These are phyloP conservation scores for Tupaia tana DNA, from an alignment of 2,113 vertebrate species.

Conservation along the genomic window DNA sequence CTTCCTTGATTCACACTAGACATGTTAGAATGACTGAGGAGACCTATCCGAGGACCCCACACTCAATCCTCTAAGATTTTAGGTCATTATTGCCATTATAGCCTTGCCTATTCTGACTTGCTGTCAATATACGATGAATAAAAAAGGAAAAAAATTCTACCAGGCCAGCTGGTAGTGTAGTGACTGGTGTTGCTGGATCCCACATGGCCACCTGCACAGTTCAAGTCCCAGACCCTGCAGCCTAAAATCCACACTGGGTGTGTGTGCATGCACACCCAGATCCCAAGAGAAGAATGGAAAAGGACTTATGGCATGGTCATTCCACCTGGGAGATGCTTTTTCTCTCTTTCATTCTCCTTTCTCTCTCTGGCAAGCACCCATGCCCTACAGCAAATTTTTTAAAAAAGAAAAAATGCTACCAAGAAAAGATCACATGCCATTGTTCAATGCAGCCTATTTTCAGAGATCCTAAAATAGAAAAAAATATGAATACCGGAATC, in stretches of 20 bases:
- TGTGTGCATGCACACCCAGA: too few relatives aligned
- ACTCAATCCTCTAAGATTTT: background rate
- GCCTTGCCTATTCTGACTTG: background rate
- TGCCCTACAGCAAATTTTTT: background rate
- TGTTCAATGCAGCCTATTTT: background rate
- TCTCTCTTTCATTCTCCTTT: too few relatives aligned
- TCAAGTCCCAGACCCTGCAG: too few relatives aligned
- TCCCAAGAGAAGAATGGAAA: too few relatives aligned
- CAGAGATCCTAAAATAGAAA: background rate
- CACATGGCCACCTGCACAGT: too few relatives aligned
- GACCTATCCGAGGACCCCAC: background rate
- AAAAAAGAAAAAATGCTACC: background rate
- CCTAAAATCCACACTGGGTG: too few relatives aligned
- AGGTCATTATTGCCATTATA: background rate
- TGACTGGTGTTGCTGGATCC: too few relatives aligned
- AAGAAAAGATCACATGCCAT: background rate
- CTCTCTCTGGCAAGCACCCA: too few relatives aligned
- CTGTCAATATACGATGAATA: background rate
- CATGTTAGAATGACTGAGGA: background rate
- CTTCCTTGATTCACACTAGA: constrained; percentile 66
- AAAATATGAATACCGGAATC: background rate
- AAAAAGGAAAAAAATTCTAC: too few relatives aligned
- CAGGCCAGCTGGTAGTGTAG: too few relatives aligned
- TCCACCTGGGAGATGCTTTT: too few relatives aligned
- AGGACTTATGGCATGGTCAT: too few relatives aligned